Evolutionary conservation across 2,797 vertebrate genomes (phyloP).

Genomic region (Myotis planiceps): DNA sequence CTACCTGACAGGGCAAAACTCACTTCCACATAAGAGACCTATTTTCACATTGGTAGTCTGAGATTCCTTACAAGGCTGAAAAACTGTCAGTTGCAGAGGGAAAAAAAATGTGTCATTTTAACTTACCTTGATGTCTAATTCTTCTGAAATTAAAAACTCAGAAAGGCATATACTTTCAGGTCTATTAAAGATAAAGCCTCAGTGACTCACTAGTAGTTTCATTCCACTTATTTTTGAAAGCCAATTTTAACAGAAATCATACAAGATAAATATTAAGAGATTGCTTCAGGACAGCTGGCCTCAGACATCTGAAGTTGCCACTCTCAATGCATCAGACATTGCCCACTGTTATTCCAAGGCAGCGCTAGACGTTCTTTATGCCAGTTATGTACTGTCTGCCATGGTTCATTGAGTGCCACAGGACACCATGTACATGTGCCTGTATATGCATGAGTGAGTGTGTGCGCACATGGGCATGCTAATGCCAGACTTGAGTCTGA

Average conservation of each 20-base stretch:
- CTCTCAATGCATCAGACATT: not conserved
- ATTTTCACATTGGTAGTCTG: not conserved
- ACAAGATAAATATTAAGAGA: slow-evolving; percentile 63
- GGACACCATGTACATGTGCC: not conserved
- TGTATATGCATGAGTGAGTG: rapidly evolving
- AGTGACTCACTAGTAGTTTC: slow-evolving; percentile 16
- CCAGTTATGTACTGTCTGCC: not conserved
- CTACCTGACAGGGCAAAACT: not conserved
- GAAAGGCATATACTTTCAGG: not conserved
- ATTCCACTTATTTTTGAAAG: slow-evolving; percentile 25
- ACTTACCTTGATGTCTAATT: slow-evolving; percentile 41
- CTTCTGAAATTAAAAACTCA: slow-evolving; percentile 53
- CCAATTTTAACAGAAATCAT: slow-evolving; percentile 37
- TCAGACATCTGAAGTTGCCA: slow-evolving; percentile 72
- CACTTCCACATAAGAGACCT: not conserved
- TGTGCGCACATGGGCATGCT: rapidly evolving
- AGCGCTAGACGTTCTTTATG: not conserved
- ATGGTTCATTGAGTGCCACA: not conserved
- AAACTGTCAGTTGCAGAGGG: not conserved
- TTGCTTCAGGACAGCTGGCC: slow-evolving; percentile 3
- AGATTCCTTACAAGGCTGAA: not conserved
- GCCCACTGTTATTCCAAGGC: not conserved
- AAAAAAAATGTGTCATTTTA: not conserved
- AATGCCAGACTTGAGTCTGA: not conserved
- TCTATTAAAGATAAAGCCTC: slow-evolving; percentile 32